Percentiles rank a stretch among this genome's conserved stretches.
These are phyloP conservation scores for Bursaphelenchus okinawaensis DNA, from an alignment of 2,888 invertebrate species.

Conservation along the genomic window DNA sequence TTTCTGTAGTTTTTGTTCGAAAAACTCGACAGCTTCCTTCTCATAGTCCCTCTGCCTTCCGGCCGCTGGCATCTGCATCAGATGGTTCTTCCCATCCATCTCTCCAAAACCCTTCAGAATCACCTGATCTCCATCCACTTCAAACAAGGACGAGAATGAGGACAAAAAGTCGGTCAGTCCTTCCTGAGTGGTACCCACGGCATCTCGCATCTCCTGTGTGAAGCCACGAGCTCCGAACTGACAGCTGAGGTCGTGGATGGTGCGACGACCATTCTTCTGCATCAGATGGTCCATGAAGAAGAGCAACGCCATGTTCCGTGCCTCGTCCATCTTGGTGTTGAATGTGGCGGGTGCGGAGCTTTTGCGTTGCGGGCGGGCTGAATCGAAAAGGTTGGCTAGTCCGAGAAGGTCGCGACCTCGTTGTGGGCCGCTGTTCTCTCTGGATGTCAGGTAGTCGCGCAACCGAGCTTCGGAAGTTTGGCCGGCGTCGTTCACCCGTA, in stretches of 20 bases:
- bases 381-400: background rate
- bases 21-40: conserved; percentile 93
- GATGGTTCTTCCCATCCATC: conserved; percentile 55
- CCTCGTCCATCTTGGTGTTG: conserved; percentile 49
- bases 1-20: conserved; percentile 85
- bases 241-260: conserved; percentile 77
- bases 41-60: conserved; percentile 75
- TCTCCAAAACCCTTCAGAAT: conserved; percentile 58
- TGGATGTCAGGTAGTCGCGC: background rate
- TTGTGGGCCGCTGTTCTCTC: background rate
- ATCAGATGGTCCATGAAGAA: conserved; percentile 97
- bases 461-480: background rate
- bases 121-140: conserved; percentile 76
- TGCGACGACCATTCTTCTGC: conserved; percentile 64
- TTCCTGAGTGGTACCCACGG: conserved; percentile 54
- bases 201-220: conserved; percentile 93
- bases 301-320: conserved; percentile 79
- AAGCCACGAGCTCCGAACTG: conserved; percentile 98
- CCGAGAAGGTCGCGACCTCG: background rate
- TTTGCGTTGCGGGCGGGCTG: background rate
- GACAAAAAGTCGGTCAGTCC: conserved; percentile 88
- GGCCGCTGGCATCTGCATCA: conserved; percentile 43
- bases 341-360: background rate
- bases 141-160: conserved; percentile 91
- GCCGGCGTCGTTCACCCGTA: background rate